phyloP scores from a whole-genome alignment of 2,113 vertebrate species.

The Macquaria ambigua region DNA sequence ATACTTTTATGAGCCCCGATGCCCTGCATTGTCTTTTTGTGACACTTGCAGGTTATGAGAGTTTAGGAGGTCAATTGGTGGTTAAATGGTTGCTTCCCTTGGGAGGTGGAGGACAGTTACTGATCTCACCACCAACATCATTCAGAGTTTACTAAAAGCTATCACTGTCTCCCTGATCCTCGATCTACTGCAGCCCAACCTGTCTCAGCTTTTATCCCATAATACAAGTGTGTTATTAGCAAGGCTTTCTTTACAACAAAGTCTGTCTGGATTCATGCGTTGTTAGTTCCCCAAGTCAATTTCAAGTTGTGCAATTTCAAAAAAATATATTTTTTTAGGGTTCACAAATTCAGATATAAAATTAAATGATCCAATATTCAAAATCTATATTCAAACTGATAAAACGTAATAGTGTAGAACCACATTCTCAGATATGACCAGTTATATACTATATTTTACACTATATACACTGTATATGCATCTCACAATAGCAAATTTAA shows the following conservation, averaged over 20 bases:
- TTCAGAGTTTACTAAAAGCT: background rate
- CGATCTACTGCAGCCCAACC: background rate
- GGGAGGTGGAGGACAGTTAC: background rate
- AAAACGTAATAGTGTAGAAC: background rate
- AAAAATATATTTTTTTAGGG: background rate
- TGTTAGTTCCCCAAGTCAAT: background rate
- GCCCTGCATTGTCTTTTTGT: conserved; percentile 25
- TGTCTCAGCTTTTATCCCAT: background rate
- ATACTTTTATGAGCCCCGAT: conserved; percentile 31
- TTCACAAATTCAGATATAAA: background rate
- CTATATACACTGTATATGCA: background rate
- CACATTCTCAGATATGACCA: background rate
- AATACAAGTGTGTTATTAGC: background rate
- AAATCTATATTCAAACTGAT: background rate
- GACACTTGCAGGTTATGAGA: conserved; percentile 31
- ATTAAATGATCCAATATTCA: background rate
- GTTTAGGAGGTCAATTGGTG: conserved; percentile 49
- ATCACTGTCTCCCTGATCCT: background rate
- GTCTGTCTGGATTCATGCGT: background rate
- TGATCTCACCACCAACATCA: conserved; percentile 8
- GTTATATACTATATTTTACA: background rate
- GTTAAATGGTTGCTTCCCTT: conserved; percentile 22
- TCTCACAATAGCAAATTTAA: background rate
- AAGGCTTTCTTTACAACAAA: background rate
- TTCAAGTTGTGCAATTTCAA: too few species aligned